A percentile compares a stretch with the other conserved stretches of the same genome.
These are phyloP conservation scores for Dendrophyllia cribrosa DNA, from an alignment of 64 coral and sea anemone species.

Conservation along the genomic window DNA sequence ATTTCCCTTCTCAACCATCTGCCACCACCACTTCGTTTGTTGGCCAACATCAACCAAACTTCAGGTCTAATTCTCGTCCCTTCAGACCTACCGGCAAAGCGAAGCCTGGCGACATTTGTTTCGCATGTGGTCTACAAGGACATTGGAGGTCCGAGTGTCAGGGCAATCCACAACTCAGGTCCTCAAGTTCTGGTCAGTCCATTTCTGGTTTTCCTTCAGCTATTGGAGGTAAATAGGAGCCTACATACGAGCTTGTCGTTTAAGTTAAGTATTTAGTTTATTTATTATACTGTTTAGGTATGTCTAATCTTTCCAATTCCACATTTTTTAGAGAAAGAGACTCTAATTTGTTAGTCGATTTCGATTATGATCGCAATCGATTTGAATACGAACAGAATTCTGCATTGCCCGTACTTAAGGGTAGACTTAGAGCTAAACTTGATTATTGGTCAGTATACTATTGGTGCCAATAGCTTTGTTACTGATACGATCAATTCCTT, in stretches of 20 bases:
- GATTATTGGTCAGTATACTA: constrained; percentile 10
- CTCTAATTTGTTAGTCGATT: constrained; percentile 21
- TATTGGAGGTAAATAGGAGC: constrained; percentile 30
- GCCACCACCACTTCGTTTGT: no score
- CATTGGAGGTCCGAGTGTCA: no score
- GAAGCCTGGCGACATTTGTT: no score
- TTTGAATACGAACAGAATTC: no score
- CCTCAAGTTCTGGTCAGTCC: neutral
- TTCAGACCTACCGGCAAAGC: no score
- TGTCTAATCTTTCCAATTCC: constrained; percentile 27
- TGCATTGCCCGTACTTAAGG: constrained; percentile 39
- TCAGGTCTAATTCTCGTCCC: no score
- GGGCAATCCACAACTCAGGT: no score
- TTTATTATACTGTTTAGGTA: neutral
- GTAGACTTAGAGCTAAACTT: constrained; percentile 13
- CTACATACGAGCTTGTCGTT: neutral
- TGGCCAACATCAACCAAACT: no score
- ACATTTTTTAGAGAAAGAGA: constrained; percentile 26
- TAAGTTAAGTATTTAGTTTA: neutral
- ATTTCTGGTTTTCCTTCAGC: neutral
- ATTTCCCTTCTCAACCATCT: neutral
- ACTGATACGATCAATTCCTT: constrained; percentile 36
- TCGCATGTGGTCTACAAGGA: no score
- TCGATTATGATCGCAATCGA: constrained; percentile 28
- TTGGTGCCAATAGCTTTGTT: constrained; percentile 34